Conservation (phyloP, 2,888 invertebrate species). For the Oligia latruncula region DNA sequence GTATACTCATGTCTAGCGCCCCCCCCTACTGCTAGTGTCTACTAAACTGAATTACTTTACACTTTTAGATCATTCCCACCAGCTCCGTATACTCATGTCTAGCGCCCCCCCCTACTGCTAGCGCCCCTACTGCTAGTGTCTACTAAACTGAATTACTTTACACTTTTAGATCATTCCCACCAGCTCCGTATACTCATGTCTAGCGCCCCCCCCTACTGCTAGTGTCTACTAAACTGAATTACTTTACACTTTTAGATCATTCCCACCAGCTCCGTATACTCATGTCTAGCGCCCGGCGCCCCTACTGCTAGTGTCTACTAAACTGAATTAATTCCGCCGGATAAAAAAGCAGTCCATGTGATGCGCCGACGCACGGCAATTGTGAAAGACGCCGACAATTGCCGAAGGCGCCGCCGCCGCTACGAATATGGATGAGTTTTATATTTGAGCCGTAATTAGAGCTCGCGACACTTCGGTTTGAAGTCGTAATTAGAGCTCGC, state of each 20-base stretch:
- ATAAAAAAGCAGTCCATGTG: constrained; percentile 61
- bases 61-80: too few species aligned
- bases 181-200: background rate
- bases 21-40: too few species aligned
- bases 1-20: too few species aligned
- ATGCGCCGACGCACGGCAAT: constrained; percentile 68
- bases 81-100: too few species aligned
- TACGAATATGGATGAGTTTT: constrained; percentile 61
- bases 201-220: too few species aligned
- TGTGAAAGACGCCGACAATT: constrained; percentile 76
- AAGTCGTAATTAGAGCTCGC: constrained; percentile 53
- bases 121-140: too few species aligned
- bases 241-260: background rate
- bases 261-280: background rate
- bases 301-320: constrained; percentile 38
- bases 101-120: too few species aligned
- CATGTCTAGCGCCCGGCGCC: background rate
- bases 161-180: background rate
- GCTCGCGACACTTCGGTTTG: constrained; percentile 37
- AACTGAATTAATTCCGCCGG: constrained; percentile 65
- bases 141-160: background rate
- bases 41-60: too few species aligned
- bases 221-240: background rate
- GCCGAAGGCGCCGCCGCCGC: constrained; percentile 72
- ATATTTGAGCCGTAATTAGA: constrained; percentile 60